Evolutionary conservation across 2,797 vertebrate species (phyloP), one percentile per base, ranked within the genome.

Genomic region (Heteromormyrus szaboi): DNA sequence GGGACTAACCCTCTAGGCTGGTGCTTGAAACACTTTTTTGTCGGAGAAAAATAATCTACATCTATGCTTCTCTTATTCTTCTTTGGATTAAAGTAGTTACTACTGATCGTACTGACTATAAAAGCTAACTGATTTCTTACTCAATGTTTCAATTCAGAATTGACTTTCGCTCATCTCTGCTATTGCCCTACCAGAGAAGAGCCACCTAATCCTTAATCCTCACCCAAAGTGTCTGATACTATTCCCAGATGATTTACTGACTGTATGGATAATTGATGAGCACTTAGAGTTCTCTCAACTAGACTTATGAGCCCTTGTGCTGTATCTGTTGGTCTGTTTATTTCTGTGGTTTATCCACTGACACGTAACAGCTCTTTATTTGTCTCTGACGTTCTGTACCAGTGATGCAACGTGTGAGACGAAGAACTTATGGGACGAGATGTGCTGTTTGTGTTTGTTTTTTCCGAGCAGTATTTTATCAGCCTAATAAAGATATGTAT

Each of bases 391-490:
- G 51, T 90, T 90, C 89, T 92, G 92, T 90, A 92, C 89, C 68
- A 90, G 91, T 93, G 92, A 92, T 89, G 91, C 92, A 93, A 92
- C 87, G 89, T 62, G 92, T 92, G 90, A 92, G 91, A 90, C 93
- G 91, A 89, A 54, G 48, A 90, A 93, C 91, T 95, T 89, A 91
- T 86, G 92, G 94, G 91, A 93, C 90, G 91, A 93, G 88, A 95
- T 89, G 95, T 96, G 93, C 93, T 86, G 92, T 95, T 92, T 94
- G 93, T 94, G 91, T 93, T 22, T 62, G 22, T 92, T 94, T 94
- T 93, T 94, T 94, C 94, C 94, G 92, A 94, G 95, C 91, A 95
- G 93, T 95, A 95, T 96, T 96, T 96, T 96, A 93, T 96, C 95
- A 96, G 95, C 93, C 92, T 95, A 95, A 95, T 95, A 91, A 92